Evolutionary conservation across 2,797 vertebrate species (phyloP), one percentile per base, ranked within the genome.

Genomic region (Oreortyx pictus): DNA sequence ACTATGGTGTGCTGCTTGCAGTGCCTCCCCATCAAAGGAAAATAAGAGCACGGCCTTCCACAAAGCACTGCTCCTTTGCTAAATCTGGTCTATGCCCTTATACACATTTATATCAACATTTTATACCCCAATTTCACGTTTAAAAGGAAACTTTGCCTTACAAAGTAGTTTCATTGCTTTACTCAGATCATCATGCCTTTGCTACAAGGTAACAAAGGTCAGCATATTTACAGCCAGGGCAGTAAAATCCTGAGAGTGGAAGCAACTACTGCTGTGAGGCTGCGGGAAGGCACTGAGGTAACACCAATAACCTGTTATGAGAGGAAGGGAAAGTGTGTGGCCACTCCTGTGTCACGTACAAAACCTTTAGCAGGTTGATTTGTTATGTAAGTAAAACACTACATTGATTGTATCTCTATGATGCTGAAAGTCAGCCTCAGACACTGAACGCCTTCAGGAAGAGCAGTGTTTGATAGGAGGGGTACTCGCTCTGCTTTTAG

Each of bases 361-460:
- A 86, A 91, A 72, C 24, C 43, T 70, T 52, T 61, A 71, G 57
- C 41, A 75, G 81, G 86, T 95, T 86, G 76, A 84, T 92, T 86
- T 80, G 46, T 90, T 67, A 82, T 1, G 0, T 15, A 66, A 65
- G 49, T 41, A 74, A 89, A 84, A 60, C 18, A 24, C 82, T 60
- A 54, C 33, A 60, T 61, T 33, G 54, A 56, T 73, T 52, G 44
- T 13, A 52, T 47, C 80, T 74, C 82, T 25, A 33, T 6, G 12
- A 59, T 82, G 66, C 56, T 12, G 74, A 82, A 83, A 91, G 64
- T 86, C 82, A 94, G 44, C 65, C 62, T 68, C 14, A 85, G 60
- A 54, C 1, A 5, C 54, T 0, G 5, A 64, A 74, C 2, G 19
- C 78, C 35, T 44, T 10, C n/a, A 70, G 41, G 20, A 60, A 57